phyloP scores from a whole-genome alignment of 2,797 vertebrate genomes.

The Helicolenus hilgendorfi region DNA sequence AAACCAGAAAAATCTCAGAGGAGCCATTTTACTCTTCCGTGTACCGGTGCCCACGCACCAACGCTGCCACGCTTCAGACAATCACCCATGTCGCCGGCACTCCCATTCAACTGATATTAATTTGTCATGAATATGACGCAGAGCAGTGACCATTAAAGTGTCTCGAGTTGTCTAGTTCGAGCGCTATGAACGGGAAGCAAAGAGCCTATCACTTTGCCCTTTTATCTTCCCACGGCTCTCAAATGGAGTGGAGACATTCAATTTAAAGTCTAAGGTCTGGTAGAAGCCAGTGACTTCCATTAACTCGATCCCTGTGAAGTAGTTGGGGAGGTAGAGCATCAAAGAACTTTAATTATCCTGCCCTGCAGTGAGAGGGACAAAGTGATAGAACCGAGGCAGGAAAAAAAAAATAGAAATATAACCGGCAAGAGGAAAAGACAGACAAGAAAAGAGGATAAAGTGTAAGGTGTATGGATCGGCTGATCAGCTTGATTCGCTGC shows the following conservation, averaged over 20 bases:
- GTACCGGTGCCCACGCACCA: background rate
- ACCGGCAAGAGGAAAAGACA: constrained; percentile 18
- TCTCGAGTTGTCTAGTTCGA: constrained; percentile 69
- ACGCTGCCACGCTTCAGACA: background rate
- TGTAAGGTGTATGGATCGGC: constrained; percentile 41
- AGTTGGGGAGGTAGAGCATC: constrained; percentile 67
- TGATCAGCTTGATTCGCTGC: constrained; percentile 59
- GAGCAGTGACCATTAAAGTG: constrained; percentile 61
- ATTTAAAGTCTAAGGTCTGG: constrained; percentile 78
- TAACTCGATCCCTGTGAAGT: constrained; percentile 74
- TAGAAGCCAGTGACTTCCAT: constrained; percentile 76
- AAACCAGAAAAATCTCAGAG: constrained; percentile 34
- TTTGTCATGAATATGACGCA: constrained; percentile 61
- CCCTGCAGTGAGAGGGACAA: constrained; percentile 49
- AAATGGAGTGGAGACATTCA: constrained; percentile 83
- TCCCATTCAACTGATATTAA: constrained; percentile 40
- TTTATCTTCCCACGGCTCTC: constrained; percentile 74
- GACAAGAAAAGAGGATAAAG: background rate
- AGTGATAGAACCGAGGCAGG: constrained; percentile 46
- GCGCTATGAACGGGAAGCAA: constrained; percentile 63
- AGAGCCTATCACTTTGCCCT: constrained; percentile 72
- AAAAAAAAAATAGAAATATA: background rate
- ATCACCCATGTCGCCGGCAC: constrained; percentile 44
- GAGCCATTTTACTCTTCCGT: constrained; percentile 20
- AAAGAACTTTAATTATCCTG: constrained; percentile 82